Evolutionary conservation across 2,888 invertebrate species (phyloP).

Genomic region (Eumacrocentrus americanus): DNA sequence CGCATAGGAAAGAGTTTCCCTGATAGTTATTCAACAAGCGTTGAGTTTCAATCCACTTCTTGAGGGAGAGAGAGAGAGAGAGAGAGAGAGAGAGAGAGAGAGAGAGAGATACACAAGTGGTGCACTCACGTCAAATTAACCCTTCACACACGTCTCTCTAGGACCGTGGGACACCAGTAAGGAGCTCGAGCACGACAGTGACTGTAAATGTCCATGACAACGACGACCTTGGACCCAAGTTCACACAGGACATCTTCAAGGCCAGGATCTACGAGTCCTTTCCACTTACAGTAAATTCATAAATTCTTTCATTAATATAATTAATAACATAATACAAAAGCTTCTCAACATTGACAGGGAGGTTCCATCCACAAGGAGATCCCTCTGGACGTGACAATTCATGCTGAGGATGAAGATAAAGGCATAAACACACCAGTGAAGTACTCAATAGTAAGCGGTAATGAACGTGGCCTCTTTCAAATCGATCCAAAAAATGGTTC

Average conservation of each 20-base stretch:
- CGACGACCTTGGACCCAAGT: constrained; percentile 83
- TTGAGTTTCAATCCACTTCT: constrained; percentile 33
- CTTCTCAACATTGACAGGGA: constrained; percentile 68
- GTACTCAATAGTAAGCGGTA: constrained; percentile 82
- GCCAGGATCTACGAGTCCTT: constrained; percentile 84
- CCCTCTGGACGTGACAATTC: constrained; percentile 73
- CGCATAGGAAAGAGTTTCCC: neutral
- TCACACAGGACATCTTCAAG: constrained; percentile 79
- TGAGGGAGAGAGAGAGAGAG: too few relatives aligned
- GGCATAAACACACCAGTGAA: constrained; percentile 76
- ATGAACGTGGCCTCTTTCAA: constrained; percentile 77
- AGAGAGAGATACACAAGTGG: neutral
- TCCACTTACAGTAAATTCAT: constrained; percentile 73
- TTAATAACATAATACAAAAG: too few relatives aligned
- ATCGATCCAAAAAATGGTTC: constrained; percentile 77
- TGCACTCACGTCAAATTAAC: neutral
- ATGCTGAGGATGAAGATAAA: constrained; percentile 79
- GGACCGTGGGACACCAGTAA: constrained; percentile 83
- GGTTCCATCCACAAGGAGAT: constrained; percentile 74
- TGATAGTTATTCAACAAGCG: constrained; percentile 29
- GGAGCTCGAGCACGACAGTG: constrained; percentile 75
- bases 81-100: too few relatives aligned
- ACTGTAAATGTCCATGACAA: constrained; percentile 76
- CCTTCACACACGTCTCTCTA: constrained; percentile 56
- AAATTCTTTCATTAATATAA: neutral